Percentiles rank a stretch among this genome's conserved stretches.
Evolutionary conservation across 2,888 invertebrate genomes (phyloP).

Genomic region (Amiota minor): DNA sequence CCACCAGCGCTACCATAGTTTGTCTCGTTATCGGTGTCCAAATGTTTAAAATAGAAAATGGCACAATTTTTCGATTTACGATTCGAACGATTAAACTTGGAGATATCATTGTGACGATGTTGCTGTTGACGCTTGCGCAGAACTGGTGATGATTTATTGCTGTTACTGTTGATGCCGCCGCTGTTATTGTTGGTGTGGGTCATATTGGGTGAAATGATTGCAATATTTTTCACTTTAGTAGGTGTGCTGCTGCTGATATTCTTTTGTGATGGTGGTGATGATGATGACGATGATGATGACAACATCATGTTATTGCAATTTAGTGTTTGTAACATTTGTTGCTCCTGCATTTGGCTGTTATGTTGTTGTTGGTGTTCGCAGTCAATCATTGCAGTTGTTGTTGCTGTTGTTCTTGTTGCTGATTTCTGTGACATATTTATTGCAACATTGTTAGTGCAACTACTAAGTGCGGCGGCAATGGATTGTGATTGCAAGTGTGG

Average conservation of each 20-base stretch:
- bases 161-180: slow-evolving; percentile 34
- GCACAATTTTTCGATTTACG: slow-evolving; percentile 87
- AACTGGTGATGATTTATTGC: slow-evolving; percentile 64
- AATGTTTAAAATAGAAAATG: slow-evolving; percentile 89
- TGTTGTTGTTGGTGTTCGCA: background rate
- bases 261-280: slow-evolving; percentile 42
- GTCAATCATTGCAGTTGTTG: slow-evolving; percentile 35
- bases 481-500: slow-evolving; percentile 28
- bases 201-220: slow-evolving; percentile 65
- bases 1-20: slow-evolving; percentile 70
- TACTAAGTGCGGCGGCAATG: background rate
- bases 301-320: slow-evolving; percentile 55
- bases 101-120: slow-evolving; percentile 76
- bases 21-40: slow-evolving; percentile 87
- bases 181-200: slow-evolving; percentile 51
- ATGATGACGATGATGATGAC: slow-evolving; percentile 34
- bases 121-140: slow-evolving; percentile 67
- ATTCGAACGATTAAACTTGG: slow-evolving; percentile 81
- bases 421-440: slow-evolving; percentile 32
- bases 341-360: slow-evolving; percentile 43
- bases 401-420: slow-evolving; percentile 33
- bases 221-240: slow-evolving; percentile 63
- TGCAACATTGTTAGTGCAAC: slow-evolving; percentile 18
- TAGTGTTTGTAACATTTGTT: slow-evolving; percentile 50
- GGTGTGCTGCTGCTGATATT: slow-evolving; percentile 36